Evolutionary conservation across 2,797 vertebrate genomes (phyloP), one percentile per base, ranked within the genome.

Genomic region (Lacerta bilineata): DNA sequence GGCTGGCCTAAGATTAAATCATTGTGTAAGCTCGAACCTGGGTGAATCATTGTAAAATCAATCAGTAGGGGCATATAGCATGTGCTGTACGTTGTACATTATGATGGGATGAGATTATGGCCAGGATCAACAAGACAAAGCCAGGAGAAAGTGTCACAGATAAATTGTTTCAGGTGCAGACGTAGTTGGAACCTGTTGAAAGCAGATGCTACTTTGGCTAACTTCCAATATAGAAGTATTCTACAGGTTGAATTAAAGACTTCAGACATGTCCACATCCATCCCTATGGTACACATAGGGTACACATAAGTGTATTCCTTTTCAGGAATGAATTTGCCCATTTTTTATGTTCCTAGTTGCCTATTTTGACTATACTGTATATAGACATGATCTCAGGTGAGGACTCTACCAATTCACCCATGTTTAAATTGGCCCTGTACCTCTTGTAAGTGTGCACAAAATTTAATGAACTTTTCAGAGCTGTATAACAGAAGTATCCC

Each of bases 1-100:
- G 74, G 36, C 20, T 41, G 36, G 74, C 36, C 74, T 76, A 43
- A 43, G 69, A 36, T 33, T 72, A 33, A 93, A 88, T 13, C 27
- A 0, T 0, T 66, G 4, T 2, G 66, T 9, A 91, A 2, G 25
- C 25, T 43, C 41, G 18, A 50, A 50, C 43, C 8, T 15, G 27
- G 8, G 27, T 77, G 13, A 43, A 8, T 6, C 41, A 20, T 25
- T 79, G 10, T 15, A 18, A 33, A 59, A 33, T 33, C 15, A 55
- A 1, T 25, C 2, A 79, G 4, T 61, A 36, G 18, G 6, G 17
- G 36, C 13, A 41, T 59, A 39, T 39, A 43, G 23, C 66, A 1
- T 46, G 74, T 55, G 50, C 1, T 15, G 50, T 15, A 55, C 3
- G 13, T 55, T 55, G 13, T 55, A 55, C 13, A 55, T 55, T 15